A percentile compares a stretch with the other conserved stretches of the same genome.
phyloP scores from a whole-genome alignment of 1,140 invertebrate species.

The Ceratina japonica region DNA sequence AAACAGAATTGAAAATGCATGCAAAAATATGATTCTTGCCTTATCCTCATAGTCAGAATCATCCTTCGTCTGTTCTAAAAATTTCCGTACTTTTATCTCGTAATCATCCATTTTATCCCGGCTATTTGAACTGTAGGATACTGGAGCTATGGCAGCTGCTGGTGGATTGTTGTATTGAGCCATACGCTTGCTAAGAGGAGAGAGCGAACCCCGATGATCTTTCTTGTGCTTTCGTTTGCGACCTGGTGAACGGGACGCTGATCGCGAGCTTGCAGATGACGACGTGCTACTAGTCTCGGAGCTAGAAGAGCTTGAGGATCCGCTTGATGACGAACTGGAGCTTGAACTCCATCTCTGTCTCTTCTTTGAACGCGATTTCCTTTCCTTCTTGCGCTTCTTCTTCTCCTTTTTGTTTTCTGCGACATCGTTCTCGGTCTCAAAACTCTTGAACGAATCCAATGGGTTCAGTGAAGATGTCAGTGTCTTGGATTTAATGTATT shows the following conservation, averaged over 20 bases:
- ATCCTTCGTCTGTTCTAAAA: constrained; percentile 88
- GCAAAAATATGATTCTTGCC: constrained; percentile 62
- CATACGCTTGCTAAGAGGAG: constrained; percentile 89
- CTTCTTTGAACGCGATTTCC: constrained; percentile 86
- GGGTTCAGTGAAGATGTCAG: constrained; percentile 67
- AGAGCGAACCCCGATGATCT: constrained; percentile 84
- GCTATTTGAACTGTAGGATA: constrained; percentile 77
- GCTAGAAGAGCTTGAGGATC: constrained; percentile 81
- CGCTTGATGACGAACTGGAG: constrained; percentile 84
- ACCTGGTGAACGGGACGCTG: constrained; percentile 80
- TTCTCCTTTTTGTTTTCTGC: constrained; percentile 84
- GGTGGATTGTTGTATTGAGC: constrained; percentile 80
- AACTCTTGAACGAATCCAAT: constrained; percentile 74
- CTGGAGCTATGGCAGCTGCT: constrained; percentile 79
- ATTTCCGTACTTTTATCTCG: constrained; percentile 86
- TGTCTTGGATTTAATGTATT: constrained; percentile 86
- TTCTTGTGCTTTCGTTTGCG: constrained; percentile 85
- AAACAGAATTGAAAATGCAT: background rate
- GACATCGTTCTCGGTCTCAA: constrained; percentile 70
- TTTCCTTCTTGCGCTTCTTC: constrained; percentile 86
- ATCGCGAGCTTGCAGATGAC: constrained; percentile 83
- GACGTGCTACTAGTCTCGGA: constrained; percentile 80
- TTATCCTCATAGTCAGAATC: constrained; percentile 92
- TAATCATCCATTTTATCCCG: constrained; percentile 82
- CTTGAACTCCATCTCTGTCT: constrained; percentile 82